Conservation (phyloP, 2,888 invertebrate species). For the Thyatira batis region DNA sequence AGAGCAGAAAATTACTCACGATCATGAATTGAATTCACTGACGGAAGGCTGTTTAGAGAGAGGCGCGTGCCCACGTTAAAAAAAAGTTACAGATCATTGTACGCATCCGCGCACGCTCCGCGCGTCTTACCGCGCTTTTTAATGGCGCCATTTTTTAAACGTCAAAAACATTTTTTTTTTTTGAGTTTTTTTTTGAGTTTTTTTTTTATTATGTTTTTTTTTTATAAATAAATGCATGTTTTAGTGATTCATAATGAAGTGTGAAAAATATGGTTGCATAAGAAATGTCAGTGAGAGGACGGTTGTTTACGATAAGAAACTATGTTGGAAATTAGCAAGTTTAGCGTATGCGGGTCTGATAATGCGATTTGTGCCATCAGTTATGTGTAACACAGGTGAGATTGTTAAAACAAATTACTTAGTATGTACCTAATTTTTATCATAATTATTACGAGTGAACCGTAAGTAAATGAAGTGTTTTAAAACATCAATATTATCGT, state of each 20-base stretch:
- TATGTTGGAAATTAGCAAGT: slow-evolving; percentile 48
- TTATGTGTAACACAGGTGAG: slow-evolving; percentile 57
- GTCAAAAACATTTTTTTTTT: background rate
- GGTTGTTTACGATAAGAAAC: slow-evolving; percentile 40
- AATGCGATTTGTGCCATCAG: slow-evolving; percentile 60
- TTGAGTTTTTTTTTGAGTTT: background rate
- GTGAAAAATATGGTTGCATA: slow-evolving; percentile 16
- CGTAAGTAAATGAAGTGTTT: too few species aligned
- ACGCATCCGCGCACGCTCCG: slow-evolving; percentile 63
- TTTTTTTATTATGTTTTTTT: slow-evolving; percentile 1
- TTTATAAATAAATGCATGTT: slow-evolving; percentile 28
- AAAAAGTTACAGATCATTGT: slow-evolving; percentile 60
- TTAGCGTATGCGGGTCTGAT: slow-evolving; percentile 66
- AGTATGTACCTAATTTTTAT: too few species aligned
- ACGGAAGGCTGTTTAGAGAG: slow-evolving; percentile 58
- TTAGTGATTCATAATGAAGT: slow-evolving; percentile 27
- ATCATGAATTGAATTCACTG: slow-evolving; percentile 40
- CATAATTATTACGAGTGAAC: too few species aligned
- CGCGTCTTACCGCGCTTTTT: slow-evolving; percentile 61
- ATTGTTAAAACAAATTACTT: background rate
- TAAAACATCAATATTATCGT: too few species aligned
- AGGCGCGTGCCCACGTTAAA: slow-evolving; percentile 45
- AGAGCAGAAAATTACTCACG: slow-evolving; percentile 54
- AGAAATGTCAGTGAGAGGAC: slow-evolving; percentile 27
- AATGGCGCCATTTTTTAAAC: slow-evolving; percentile 47